A percentile compares a stretch with the other conserved stretches of the same genome.
phyloP scores from a whole-genome alignment of 1,140 invertebrate species.

The Littorina saxatilis region DNA sequence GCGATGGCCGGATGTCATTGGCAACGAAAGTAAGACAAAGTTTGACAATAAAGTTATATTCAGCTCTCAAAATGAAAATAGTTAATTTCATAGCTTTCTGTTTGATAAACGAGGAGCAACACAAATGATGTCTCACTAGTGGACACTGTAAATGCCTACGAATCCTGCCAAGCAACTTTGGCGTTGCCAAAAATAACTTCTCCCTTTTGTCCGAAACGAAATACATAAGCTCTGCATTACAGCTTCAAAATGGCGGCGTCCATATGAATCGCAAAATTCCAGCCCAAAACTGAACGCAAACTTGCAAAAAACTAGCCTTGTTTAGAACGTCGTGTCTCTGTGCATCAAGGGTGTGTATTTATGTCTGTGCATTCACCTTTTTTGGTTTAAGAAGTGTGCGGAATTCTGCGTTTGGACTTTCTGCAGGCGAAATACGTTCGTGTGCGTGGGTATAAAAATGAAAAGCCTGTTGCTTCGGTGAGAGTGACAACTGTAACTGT shows the following conservation, averaged over 20 bases:
- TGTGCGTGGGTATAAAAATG: not conserved
- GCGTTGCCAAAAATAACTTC: not conserved
- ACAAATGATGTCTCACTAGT: no score
- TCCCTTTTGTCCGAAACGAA: slow-evolving; percentile 6
- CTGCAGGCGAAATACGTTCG: not conserved
- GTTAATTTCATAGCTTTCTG: no score
- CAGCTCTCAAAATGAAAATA: no score
- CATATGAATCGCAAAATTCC: not conserved
- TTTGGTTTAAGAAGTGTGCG: not conserved
- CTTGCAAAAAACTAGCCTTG: not conserved
- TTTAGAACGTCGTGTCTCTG: not conserved
- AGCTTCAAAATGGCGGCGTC: slow-evolving; percentile 23
- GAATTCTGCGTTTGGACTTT: not conserved
- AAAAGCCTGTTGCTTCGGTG: no score
- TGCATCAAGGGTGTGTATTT: not conserved
- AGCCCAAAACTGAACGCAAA: not conserved
- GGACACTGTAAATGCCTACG: no score
- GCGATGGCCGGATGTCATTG: no score
- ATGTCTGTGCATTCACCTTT: not conserved
- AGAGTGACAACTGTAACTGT: no score
- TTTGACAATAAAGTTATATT: no score
- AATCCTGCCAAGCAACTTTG: slow-evolving; percentile 9
- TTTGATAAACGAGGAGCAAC: no score
- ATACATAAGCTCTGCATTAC: not conserved
- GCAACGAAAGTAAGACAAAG: no score